A percentile compares a stretch with the other conserved stretches of the same genome.
These are phyloP conservation scores for Spicauda simplicius DNA, from an alignment of 2,888 invertebrate genomes.

Conservation along the genomic window DNA sequence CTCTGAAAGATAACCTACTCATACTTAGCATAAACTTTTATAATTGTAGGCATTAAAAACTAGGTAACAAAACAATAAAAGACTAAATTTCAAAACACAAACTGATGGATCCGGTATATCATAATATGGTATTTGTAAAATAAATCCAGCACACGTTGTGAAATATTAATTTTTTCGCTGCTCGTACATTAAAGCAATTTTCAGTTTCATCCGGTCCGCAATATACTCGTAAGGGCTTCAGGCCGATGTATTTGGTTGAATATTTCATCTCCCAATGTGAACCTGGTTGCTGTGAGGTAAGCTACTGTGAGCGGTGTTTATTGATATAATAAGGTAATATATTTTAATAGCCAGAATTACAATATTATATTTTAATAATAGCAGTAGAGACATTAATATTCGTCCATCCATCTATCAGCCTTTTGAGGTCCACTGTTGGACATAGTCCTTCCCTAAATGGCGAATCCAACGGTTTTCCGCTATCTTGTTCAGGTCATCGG, in stretches of 20 bases:
- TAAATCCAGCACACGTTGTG: constrained; percentile 24
- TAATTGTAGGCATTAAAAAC: too few species aligned
- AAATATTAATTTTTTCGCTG: constrained; percentile 46
- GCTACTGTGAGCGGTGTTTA: background rate
- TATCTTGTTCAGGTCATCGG: too few species aligned
- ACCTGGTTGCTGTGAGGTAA: constrained; percentile 40
- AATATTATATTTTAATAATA: too few species aligned
- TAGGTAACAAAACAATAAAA: too few species aligned
- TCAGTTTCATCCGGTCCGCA: constrained; percentile 57
- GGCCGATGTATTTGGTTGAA: constrained; percentile 66
- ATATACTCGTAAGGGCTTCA: constrained; percentile 49
- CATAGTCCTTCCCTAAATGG: too few species aligned
- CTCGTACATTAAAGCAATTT: constrained; percentile 57
- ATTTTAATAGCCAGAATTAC: too few species aligned
- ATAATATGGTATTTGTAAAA: constrained; percentile 7
- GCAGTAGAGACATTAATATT: too few species aligned
- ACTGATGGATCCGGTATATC: background rate
- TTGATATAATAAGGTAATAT: background rate
- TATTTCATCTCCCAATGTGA: constrained; percentile 70
- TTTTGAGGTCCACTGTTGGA: too few species aligned
- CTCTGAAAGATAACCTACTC: too few species aligned
- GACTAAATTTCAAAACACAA: background rate
- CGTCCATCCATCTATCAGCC: too few species aligned
- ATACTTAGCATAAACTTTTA: too few species aligned
- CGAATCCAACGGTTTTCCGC: too few species aligned